Evolutionary conservation across 2,113 vertebrate species (phyloP), one percentile per base, ranked within the genome.

Genomic region (Chrysochloris asiatica): DNA sequence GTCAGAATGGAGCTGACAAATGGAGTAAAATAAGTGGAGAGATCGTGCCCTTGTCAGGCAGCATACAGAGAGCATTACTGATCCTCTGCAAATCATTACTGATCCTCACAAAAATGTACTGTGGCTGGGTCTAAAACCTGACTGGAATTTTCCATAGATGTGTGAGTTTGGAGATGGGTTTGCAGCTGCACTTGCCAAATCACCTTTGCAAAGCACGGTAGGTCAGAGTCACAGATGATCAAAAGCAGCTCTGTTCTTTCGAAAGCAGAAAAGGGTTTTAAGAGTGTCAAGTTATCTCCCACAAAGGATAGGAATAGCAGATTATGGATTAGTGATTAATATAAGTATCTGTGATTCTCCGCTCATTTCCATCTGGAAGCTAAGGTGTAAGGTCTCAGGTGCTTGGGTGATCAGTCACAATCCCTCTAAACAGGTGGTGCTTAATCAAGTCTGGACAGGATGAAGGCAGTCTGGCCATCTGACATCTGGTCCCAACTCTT

Each of bases 11-110:
- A 88, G 48, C 89, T 92, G 94, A 96, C 89, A 90, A 92, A 94
- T 91, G 89, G 89, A 92, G 89, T 67, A 71, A 84, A 95, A 84
- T 92, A 92, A 93, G 89, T 54, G 1, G 45, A 48, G 92, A 85
- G 90, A 95, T 94, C 85, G 6, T 83, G 88, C 69, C 92, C 84
- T 89, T 91, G 93, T 95, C 95, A 95, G 92, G 84, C 73, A 54
- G 89, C 91, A 75, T 83, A 50, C 30, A 3, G 87, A 90, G 82
- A 92, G 88, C 84, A 92, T 85, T 87, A 91, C 87, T 93, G 91
- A 93, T 92, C 82, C 86, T 95, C 92, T 94, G 85, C 93, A 92
- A 94, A 92, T 91, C 92, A 91, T 95, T 92, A 92, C 95, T 93
- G 93, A 95, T 94, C 95, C 94, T 94, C 93, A 84, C 93, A 56